Base-by-base conservation (phyloP, 2,797 vertebrate genomes). In the Pseudotriccus pelzelni region DNA sequence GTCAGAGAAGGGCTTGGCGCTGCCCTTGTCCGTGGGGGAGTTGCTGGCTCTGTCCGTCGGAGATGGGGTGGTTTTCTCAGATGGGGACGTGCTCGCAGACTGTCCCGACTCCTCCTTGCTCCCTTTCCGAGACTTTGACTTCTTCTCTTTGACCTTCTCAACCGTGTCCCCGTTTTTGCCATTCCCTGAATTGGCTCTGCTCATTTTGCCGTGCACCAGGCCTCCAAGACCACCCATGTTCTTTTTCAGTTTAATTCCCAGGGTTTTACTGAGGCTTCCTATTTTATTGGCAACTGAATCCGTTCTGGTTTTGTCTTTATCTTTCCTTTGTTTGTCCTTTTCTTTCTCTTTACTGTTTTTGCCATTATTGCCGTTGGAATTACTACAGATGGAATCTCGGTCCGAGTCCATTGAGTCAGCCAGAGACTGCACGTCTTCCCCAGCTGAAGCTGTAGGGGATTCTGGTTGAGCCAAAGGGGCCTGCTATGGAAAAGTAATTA, bases 251-350 rank as follows among this genome's bases (percentile, higher is more conserved):
- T 99, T 99, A 97, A 99, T 99, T 84, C 99, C 99, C 72, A 99
- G 97, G 17, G 99, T 99, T 98, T 99, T 99, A 97, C 99, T 99
- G 97, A 99, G 99, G 97, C 99, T 99, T 90, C 99, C 99, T 44
- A 99, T 98, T 98, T 99, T 99, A 97, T 99, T 99, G 93, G 99
- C 99, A 88, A 99, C 99, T 6, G 99, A 99, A 97, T 99, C 99
- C 1, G 99, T 98, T 80, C 99, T 98, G 81, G 97, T 98, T 97
- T 99, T 99, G 95, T 99, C 99, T 97, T 99, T 99, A 52, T 99
- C 99, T 93, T 99, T 99, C 91, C 99, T 98, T 97, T 98, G 99
- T 95, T 99, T 99, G 66, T 99, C 99, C 93, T 99, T 99, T 66
- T 99, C 99, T 92, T 99, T 99, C 83, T 99, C 99, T 93, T 99